Evolutionary conservation across 2,113 vertebrate species (phyloP).

Genomic region (Gymnarchus niloticus): DNA sequence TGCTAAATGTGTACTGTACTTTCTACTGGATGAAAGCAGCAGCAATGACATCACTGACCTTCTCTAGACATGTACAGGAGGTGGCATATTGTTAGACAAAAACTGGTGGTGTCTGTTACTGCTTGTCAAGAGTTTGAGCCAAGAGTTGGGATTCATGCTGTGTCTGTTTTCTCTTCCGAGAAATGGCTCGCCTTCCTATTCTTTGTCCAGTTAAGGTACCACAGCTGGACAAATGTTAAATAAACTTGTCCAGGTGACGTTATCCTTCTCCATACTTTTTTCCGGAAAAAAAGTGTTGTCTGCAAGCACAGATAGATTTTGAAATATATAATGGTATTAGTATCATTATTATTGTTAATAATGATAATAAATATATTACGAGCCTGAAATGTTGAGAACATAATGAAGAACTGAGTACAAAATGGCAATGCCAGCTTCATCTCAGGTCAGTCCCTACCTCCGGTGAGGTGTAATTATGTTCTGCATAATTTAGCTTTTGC

Average conservation of each 20-base stretch:
- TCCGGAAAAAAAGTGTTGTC: background rate
- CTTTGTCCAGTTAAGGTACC: constrained; percentile 46
- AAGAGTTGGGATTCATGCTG: constrained; percentile 48
- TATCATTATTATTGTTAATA: background rate
- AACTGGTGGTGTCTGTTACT: constrained; percentile 46
- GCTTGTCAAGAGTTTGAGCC: constrained; percentile 51
- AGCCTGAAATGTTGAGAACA: background rate
- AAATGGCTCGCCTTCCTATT: constrained; percentile 53
- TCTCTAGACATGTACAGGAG: constrained; percentile 4
- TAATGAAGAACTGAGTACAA: background rate
- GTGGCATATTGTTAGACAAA: constrained; percentile 35
- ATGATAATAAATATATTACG: background rate
- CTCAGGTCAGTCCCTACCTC: background rate
- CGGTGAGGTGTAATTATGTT: constrained; percentile 12
- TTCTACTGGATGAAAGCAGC: background rate
- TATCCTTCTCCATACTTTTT: constrained; percentile 42
- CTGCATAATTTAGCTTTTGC: constrained; percentile 10
- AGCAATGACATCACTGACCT: constrained; percentile 31
- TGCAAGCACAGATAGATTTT: background rate
- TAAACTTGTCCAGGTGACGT: constrained; percentile 39
- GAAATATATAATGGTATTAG: background rate
- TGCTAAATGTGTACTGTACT: background rate
- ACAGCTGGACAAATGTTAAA: constrained; percentile 57
- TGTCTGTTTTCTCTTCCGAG: constrained; percentile 51
- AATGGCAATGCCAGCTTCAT: background rate